A percentile compares a stretch with the other conserved stretches of the same genome.
Conservation (phyloP, 2,113 vertebrate genomes). For the Falco punctatus region DNA sequence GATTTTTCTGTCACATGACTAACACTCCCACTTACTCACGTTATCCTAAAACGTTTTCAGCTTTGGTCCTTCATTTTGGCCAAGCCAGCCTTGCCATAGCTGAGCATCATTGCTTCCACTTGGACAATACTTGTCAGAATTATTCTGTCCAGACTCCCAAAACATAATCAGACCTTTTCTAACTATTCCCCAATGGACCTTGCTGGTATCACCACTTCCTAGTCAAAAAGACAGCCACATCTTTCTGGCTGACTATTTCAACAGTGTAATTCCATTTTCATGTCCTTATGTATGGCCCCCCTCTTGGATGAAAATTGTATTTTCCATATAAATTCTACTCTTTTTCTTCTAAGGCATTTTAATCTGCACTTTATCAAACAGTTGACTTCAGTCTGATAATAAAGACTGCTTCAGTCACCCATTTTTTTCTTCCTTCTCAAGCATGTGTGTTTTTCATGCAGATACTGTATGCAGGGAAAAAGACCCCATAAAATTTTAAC, state of each 20-base stretch:
- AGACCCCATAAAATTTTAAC: background rate
- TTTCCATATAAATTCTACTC: background rate
- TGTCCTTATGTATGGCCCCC: too few species aligned
- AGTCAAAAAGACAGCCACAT: background rate
- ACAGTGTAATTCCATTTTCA: background rate
- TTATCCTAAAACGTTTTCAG: background rate
- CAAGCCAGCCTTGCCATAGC: background rate
- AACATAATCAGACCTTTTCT: background rate
- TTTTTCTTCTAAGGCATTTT: background rate
- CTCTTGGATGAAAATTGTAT: background rate
- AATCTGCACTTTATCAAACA: background rate
- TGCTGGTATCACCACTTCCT: background rate
- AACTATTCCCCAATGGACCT: background rate
- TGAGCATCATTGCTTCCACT: background rate
- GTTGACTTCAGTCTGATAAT: background rate
- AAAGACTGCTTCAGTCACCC: background rate
- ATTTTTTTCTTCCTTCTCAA: background rate
- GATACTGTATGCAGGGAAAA: background rate
- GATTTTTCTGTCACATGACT: background rate
- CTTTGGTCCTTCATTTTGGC: background rate
- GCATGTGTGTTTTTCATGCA: background rate
- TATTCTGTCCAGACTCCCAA: background rate
- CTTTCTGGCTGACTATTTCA: background rate
- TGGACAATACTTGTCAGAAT: background rate
- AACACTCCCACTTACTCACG: background rate